These are phyloP conservation scores for Amyelois transitella DNA, from an alignment of 1,140 invertebrate genomes.

Conservation along the genomic window DNA sequence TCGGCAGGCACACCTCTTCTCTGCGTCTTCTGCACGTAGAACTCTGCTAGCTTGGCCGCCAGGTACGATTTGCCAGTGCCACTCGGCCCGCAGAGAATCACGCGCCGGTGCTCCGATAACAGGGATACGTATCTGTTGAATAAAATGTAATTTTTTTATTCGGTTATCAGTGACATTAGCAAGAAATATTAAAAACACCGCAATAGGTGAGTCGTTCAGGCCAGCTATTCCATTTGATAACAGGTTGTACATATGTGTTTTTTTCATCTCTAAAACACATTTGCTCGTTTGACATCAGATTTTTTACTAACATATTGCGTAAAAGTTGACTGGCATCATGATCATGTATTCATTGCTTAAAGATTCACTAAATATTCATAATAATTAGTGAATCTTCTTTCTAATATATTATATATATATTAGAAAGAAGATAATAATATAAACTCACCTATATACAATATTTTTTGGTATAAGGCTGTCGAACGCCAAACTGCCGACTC, in stretches of 20 bases:
- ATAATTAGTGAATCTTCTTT: no score
- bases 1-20: constrained; percentile 81
- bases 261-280: no score
- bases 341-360: no score
- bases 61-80: constrained; percentile 98
- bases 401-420: neutral
- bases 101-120: constrained; percentile 91
- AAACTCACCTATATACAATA: constrained; percentile 91
- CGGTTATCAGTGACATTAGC: no score
- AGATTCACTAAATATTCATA: no score
- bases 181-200: no score
- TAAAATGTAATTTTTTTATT: neutral
- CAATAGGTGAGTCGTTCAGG: no score
- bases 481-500: constrained; percentile 94
- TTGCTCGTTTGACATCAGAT: no score
- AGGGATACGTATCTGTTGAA: constrained; percentile 84
- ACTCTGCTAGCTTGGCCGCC: constrained; percentile 95
- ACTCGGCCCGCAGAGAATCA: constrained; percentile 96
- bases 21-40: constrained; percentile 82
- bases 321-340: no score
- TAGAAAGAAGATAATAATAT: neutral
- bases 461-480: constrained; percentile 97
- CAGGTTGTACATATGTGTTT: no score
- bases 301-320: no score
- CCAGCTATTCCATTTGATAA: no score